Conservation (phyloP, 2,888 invertebrate genomes). For the Protodeltote pygarga region DNA sequence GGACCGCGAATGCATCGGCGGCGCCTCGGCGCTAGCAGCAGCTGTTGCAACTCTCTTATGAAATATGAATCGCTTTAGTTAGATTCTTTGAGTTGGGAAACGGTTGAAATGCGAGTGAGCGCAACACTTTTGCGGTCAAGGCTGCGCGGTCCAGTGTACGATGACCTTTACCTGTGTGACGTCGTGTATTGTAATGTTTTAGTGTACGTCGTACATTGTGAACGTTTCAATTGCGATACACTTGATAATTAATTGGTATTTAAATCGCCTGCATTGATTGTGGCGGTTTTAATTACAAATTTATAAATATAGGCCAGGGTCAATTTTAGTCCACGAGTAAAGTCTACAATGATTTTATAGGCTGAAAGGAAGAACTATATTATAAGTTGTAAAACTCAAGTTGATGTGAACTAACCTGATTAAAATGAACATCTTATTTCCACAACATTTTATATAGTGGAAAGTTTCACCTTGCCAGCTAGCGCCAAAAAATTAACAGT, state of each 20-base stretch:
- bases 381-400: too few relatives aligned
- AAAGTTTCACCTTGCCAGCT: too few relatives aligned
- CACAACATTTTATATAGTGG: too few relatives aligned
- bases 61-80: conserved; percentile 79
- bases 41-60: conserved; percentile 74
- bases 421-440: too few relatives aligned
- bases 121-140: conserved; percentile 82
- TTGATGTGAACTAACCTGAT: too few relatives aligned
- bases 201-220: conserved; percentile 16
- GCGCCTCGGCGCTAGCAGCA: conserved; percentile 49
- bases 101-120: conserved; percentile 71
- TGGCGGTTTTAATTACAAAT: conserved; percentile 5
- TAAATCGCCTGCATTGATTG: conserved; percentile 7
- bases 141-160: conserved; percentile 59
- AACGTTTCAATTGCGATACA: conserved; percentile 11
- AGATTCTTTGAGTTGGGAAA: conserved; percentile 81
- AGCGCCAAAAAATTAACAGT: too few relatives aligned
- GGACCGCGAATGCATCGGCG: conserved; percentile 51
- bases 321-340: neutral
- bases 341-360: neutral
- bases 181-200: conserved; percentile 50
- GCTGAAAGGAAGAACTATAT: too few relatives aligned
- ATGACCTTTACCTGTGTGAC: conserved; percentile 66
- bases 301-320: conserved; percentile 5
- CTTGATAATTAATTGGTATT: conserved; percentile 24